phyloP scores from a whole-genome alignment of 2,888 invertebrate species.

The Drosophila picticornis region DNA sequence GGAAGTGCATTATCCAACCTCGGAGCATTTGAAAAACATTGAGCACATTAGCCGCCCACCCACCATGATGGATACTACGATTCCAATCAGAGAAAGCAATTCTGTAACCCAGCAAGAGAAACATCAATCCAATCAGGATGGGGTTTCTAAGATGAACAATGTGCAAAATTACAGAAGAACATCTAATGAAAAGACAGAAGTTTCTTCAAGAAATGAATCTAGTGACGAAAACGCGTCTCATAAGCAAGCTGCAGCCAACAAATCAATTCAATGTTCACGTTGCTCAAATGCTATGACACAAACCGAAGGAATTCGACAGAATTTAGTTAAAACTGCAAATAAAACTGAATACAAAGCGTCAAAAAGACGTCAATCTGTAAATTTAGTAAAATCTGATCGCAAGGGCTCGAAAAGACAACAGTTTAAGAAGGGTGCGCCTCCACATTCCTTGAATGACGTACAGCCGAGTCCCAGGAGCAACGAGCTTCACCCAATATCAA shows the following conservation, averaged over 20 bases:
- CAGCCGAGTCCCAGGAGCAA: not conserved
- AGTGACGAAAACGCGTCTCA: not conserved
- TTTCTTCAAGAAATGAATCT: not conserved
- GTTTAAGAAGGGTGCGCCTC: not conserved
- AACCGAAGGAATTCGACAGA: not conserved
- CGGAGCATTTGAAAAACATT: slow-evolving; percentile 6
- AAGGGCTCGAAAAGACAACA: not conserved
- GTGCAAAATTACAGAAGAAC: not conserved
- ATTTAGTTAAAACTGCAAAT: not conserved
- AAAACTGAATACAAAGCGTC: not conserved
- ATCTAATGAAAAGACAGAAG: not conserved
- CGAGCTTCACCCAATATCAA: not conserved
- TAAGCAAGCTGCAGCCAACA: not conserved
- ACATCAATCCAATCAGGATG: not conserved
- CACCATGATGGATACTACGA: not conserved
- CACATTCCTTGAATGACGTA: not conserved
- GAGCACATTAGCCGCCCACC: slow-evolving; percentile 31
- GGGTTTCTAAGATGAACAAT: too few relatives aligned
- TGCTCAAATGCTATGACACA: slow-evolving; percentile 2
- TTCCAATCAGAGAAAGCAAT: not conserved
- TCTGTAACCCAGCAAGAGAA: not conserved
- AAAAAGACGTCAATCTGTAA: not conserved
- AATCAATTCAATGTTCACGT: not conserved
- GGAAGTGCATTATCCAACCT: not conserved
- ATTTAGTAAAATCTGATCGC: not conserved